Base-by-base conservation (phyloP, 2,888 invertebrate genomes). In the Altica lythri region DNA sequence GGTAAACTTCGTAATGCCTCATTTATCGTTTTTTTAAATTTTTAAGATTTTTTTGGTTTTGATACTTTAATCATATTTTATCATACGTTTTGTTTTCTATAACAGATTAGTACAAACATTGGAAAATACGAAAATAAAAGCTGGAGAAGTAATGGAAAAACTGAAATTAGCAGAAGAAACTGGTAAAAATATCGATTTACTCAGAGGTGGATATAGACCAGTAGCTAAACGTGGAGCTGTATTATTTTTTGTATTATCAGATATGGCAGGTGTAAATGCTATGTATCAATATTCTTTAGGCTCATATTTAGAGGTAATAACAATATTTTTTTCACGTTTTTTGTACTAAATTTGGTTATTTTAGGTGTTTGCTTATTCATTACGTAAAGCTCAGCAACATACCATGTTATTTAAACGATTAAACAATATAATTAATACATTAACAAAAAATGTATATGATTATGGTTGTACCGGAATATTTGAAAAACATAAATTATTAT, bases 211-310 rank as follows among this genome's bases (percentile, higher is more conserved):
- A 0, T 95, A 95, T 77, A 81, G 93, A 18, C 84, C 90, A 0
- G 92, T 88, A 0, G 93, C 95, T 0, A 86, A 84, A 65, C 83
- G 94, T 45, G 95, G 94, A 3, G 93, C 95, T 2, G 88, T 94
- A 43, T 78, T 95, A 43, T 95, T 94, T 77, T 95, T 95, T 72
- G 92, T 94, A 0, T 78, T 95, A 13, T 86, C 92, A 0, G 93
- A 95, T 71, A 91, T 95, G 92, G 88, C 93, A 0, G 82, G 83
- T 0, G 90, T 95, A 2, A 93, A 92, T 74, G 77, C 84, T 27
- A 95, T 95, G 95, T 95, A 95, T 72, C 95, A 95, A 70, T 95
- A 94, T 75, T 93, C 95, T 0, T 77, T 95, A 50, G 84, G 83
- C 1, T 86, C 92, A 0, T 95, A 94, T 68, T 79, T 95, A 18